Base-by-base conservation (phyloP, 92 coral and sea anemone genomes). In the Zoanthus solanderi region DNA sequence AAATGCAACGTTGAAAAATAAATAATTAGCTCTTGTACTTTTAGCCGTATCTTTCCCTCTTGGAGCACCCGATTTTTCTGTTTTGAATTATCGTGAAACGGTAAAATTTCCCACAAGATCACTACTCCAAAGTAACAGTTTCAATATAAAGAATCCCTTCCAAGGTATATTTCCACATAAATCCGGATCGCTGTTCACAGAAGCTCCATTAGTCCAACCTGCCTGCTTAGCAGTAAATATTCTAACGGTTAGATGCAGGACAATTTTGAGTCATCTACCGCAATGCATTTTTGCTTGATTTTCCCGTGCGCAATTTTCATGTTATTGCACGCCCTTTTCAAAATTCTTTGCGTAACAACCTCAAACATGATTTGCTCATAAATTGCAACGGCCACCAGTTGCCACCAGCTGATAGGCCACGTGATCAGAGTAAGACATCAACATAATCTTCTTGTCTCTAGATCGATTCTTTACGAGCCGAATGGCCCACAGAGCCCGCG, bases 391-490 rank as follows among this genome's bases (percentile, higher is more conserved):
- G 29, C 85, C 85, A 81, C 85, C 85, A 63, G 85, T 18, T 65
- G 45, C 75, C 85, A 81, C 85, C 85, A 65, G 85, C 85, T 14
- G n/a, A n/a, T 7, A 32, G 37, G 75, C 11, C 85, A 81, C 85
- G 60, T 81, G 85, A 66, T 31, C n/a, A 13, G 1, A 23, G 32
- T 67, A 23, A 18, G 23, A 7, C 32, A 13, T 72, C 50, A 31
- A 2, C 3, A 37, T 72, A 15, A 6, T 10, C 14, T 32, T 23
- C 2, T 72, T 10, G n/a, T 5, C 8, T 32, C 17, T 6, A 9
- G 11, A 9, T 72, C 9, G 4, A 12, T 9, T 72, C 1, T 34
- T 34, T 34, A 34, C 42, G 42, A 34, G 1, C 42, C 1, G 3
- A 34, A 3, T 34, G 42, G 42, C 3, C 42, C 42, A 3, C 42